Evolutionary conservation across 1,140 invertebrate species (phyloP), one percentile per base, ranked within the genome.

Genomic region (Gryon sp.): DNA sequence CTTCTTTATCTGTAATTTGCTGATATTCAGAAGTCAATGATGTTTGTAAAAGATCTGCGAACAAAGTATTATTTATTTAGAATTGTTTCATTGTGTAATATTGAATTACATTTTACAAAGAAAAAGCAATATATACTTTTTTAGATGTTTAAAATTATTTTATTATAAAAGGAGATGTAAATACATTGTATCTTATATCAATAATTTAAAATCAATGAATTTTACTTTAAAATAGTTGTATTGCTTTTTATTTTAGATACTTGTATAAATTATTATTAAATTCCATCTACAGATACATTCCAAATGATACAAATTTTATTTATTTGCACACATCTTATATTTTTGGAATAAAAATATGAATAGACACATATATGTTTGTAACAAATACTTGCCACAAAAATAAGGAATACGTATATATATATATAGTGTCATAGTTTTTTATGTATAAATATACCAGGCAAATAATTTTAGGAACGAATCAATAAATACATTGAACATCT

Each of bases 1-100:
- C 92, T 88, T 98, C 96, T 83, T 94, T 93, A 45, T 94, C 91
- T 1, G 95, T 95, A 26, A 97, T 90, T 5, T 94, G 95, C 83
- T 96, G 94, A 86, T 95, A 97, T 83, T 96, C 95, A 48, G 91
- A 80, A 62, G 80, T 52, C 14, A 76, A 18, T 11, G 73, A 68
- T 11, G 84, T 83, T 68, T 83, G 75, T 38, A 88, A 57, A 52
- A 88, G 70, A 66, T 88, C 87, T 87, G 53, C 48, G 65, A 46
- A 41, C 57, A 32, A 28, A 50, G 41, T 16, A 34, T 34, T 19
- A 22, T 15, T 62, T 5, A 83, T n/a, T n/a, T n/a, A n/a, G n/a
- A n/a, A n/a, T n/a, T n/a, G n/a, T n/a, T n/a, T n/a, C n/a, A n/a
- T n/a, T n/a, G n/a, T n/a, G n/a, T n/a, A n/a, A n/a, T n/a, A n/a